Base-by-base conservation (phyloP, 2,888 invertebrate genomes). In the Stenodema calcarata region DNA sequence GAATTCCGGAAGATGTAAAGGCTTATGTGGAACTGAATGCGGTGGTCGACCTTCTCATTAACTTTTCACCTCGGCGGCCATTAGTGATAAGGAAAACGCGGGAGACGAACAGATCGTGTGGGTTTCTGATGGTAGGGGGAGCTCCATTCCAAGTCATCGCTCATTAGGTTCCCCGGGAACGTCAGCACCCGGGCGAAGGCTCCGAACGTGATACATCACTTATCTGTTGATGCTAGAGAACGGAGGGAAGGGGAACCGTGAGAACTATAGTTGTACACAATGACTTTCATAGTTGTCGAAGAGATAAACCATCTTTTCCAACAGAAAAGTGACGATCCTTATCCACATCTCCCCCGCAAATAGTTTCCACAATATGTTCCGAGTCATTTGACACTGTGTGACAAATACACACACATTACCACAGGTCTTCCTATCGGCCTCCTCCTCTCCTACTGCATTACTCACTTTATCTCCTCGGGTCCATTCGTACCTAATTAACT, bases 121-220 rank as follows among this genome's bases (percentile, higher is more conserved):
- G 23, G 41, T 23, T 35, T 27, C 69, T 41, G 62, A 82, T 35
- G 62, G 69, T 35, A 42, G 82, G 28, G 23, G 69, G 69, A 69
- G 18, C 27, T 75, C 54, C 41, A 75, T 84, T 84, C 75, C 84
- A 54, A 75, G 84, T 73, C 84, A 84, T 84, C 84, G 84, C 84
- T 84, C 84, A 84, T 84, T 84, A 84, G 54, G 84, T 84, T 84
- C 75, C 70, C 41, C 82, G 75, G 84, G 73, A 84, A 84, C 84
- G 54, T 84, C 84, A 84, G 84, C 84, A 84, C 30, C 84, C 84
- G 70, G 84, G 30, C 80, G 47, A 75, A 16, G 73, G 14, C 69
- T 69, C 69, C 44, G 75, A 84, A 84, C 84, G 84, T 84, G 84
- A 84, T 84, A 84, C 84, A 84, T 84, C 84, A 84, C 84, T 84